Percentiles rank a stretch among this genome's conserved stretches.
phyloP scores from a whole-genome alignment of 2,888 invertebrate species.

The Deroplatys truncata region DNA sequence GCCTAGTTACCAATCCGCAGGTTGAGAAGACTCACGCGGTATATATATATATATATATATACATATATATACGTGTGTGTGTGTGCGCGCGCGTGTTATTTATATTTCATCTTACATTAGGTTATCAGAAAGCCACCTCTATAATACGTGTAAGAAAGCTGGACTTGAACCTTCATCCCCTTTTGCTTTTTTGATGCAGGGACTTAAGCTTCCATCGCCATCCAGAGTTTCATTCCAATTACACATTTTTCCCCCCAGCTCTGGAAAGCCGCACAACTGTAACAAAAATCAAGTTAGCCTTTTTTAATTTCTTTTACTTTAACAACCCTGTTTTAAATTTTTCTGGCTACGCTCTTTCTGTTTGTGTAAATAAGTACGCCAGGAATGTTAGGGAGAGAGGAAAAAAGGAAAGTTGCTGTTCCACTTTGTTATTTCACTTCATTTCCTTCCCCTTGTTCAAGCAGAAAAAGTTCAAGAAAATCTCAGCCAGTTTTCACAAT shows the following conservation, averaged over 20 bases:
- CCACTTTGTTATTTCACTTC: not conserved
- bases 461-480: not conserved
- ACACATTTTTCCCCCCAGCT: not conserved
- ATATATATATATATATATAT: no score
- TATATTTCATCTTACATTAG: no score
- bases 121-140: no score
- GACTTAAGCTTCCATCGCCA: not conserved
- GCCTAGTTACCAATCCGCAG: no score
- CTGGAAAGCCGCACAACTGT: not conserved
- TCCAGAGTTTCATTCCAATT: not conserved
- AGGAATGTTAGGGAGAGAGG: not conserved
- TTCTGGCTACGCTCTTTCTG: not conserved
- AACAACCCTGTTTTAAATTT: not conserved
- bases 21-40: no score
- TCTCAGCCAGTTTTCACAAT: slow-evolving; percentile 25
- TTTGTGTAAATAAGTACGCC: not conserved
- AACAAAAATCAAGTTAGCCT: not conserved
- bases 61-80: no score
- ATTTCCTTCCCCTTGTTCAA: not conserved
- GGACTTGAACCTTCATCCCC: not conserved
- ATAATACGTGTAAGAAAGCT: no score
- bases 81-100: no score
- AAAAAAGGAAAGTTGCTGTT: not conserved
- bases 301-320: not conserved
- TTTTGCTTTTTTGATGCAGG: not conserved